phyloP scores from a whole-genome alignment of 2,797 vertebrate species.

The Cichlasoma orientale region DNA sequence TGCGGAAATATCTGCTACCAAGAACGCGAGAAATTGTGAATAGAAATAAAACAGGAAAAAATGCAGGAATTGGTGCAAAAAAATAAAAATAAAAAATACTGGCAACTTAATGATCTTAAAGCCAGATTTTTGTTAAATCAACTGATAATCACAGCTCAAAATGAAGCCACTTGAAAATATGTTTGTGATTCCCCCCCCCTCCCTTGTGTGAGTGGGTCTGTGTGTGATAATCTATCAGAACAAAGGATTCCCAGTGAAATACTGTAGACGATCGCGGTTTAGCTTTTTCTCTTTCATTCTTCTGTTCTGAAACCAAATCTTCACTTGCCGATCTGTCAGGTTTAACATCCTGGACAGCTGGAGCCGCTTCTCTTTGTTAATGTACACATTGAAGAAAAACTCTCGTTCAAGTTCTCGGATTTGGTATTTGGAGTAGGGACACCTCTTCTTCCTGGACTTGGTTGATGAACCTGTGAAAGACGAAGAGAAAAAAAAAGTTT shows the following conservation, averaged over 20 bases:
- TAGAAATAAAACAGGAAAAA: slow-evolving; percentile 62
- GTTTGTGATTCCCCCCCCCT: not conserved
- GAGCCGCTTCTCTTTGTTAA: slow-evolving; percentile 99
- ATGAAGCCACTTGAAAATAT: not conserved
- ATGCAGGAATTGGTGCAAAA: slow-evolving; percentile 40
- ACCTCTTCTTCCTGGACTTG: slow-evolving; percentile 96
- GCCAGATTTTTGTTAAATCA: slow-evolving; percentile 15
- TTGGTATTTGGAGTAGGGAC: slow-evolving; percentile 98
- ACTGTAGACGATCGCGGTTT: slow-evolving; percentile 97
- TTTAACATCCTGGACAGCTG: slow-evolving; percentile 97
- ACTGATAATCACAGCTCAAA: not conserved
- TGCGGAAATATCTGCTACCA: slow-evolving; percentile 46
- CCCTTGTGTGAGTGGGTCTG: slow-evolving; percentile 13
- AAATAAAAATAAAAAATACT: slow-evolving; percentile 24
- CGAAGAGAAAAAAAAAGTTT: not conserved
- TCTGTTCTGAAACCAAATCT: slow-evolving; percentile 99
- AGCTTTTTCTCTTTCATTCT: slow-evolving; percentile 99
- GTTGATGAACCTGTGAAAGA: slow-evolving; percentile 83
- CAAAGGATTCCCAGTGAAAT: slow-evolving; percentile 97
- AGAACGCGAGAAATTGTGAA: slow-evolving; percentile 50
- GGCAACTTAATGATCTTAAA: slow-evolving; percentile 24
- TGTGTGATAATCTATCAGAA: slow-evolving; percentile 82
- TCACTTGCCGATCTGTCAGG: slow-evolving; percentile 97
- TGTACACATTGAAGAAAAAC: slow-evolving; percentile 99
- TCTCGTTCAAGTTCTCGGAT: slow-evolving; percentile 99